A percentile compares a stretch with the other conserved stretches of the same genome.
These are phyloP conservation scores for Bombus affinis DNA, from an alignment of 1,140 invertebrate genomes.

Conservation along the genomic window DNA sequence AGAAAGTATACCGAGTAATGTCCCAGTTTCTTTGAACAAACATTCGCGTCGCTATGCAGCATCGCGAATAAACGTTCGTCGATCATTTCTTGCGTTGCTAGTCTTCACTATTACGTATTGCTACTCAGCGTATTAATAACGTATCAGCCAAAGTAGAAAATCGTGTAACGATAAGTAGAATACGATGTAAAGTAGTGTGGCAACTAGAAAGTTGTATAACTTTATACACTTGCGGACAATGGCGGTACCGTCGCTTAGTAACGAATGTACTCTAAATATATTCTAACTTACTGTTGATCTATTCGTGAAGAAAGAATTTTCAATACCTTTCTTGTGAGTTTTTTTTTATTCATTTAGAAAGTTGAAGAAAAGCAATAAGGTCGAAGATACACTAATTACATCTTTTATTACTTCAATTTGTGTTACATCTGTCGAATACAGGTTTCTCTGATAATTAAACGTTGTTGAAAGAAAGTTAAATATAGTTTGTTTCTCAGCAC, in stretches of 20 bases:
- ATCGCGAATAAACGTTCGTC: conserved; percentile 16
- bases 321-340: too few species aligned
- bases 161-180: conserved; percentile 18
- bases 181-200: neutral
- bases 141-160: conserved; percentile 5
- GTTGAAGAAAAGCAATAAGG: too few species aligned
- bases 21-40: conserved; percentile 4
- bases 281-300: neutral
- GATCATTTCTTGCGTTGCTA: neutral
- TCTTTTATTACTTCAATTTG: too few species aligned
- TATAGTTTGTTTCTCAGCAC: too few species aligned
- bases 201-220: neutral
- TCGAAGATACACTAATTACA: too few species aligned
- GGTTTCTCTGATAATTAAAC: too few species aligned
- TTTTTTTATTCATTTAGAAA: too few species aligned
- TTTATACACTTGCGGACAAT: neutral
- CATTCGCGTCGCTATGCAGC: neutral
- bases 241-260: neutral
- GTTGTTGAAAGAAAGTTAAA: too few species aligned
- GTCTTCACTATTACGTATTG: neutral
- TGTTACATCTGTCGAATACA: too few species aligned
- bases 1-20: neutral
- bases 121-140: neutral
- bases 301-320: neutral
- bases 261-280: too few species aligned